Base-by-base conservation (phyloP, 2,797 vertebrate genomes). In the Diglossa cyanea region DNA sequence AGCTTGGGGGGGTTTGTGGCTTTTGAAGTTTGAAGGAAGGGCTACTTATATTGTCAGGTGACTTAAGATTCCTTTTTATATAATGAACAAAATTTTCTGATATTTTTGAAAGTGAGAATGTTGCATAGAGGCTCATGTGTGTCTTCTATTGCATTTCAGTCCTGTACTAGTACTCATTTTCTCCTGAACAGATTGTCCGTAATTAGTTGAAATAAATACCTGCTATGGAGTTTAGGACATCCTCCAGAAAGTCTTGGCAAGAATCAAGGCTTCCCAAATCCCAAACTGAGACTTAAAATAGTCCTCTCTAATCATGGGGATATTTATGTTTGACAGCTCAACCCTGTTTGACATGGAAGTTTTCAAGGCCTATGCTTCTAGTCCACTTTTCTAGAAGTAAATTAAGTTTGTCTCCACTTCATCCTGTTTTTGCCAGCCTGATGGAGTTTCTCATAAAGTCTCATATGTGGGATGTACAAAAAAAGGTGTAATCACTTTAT, bases 151-250 rank as follows among this genome's bases (percentile, higher is more conserved):
- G 45, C 44, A 39, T 93, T 86, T 86, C 79, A 78, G 13, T 72
- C 30, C 65, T 86, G 30, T 53, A 47, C 45, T 90, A 94, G 80
- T 54, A 33, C 42, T 88, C 24, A 44, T 91, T 95, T 94, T 88
- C 85, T 91, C 75, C 73, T 80, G 72, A 95, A 86, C 87, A 94
- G 88, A 94, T 94, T 96, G 94, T 63, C 55, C 72, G 75, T 83
- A 91, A 94, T 96, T 94, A 90, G 87, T 58, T 83, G 82, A 94
- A 94, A 90, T 83, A 91, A 95, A 90, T 94, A 86, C 81, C 78
- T 96, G 78, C 71, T 85, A 85, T 30, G 35, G 48, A 70, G 45
- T 85, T 92, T 71, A 93, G 87, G 84, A 95, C 81, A 77, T 63
- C 55, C 75, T 96, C 87, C 94, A 95, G 81, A 95, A 94, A 66